Evolutionary conservation across 1,140 invertebrate species (phyloP).

Genomic region (Holotrichia oblita): DNA sequence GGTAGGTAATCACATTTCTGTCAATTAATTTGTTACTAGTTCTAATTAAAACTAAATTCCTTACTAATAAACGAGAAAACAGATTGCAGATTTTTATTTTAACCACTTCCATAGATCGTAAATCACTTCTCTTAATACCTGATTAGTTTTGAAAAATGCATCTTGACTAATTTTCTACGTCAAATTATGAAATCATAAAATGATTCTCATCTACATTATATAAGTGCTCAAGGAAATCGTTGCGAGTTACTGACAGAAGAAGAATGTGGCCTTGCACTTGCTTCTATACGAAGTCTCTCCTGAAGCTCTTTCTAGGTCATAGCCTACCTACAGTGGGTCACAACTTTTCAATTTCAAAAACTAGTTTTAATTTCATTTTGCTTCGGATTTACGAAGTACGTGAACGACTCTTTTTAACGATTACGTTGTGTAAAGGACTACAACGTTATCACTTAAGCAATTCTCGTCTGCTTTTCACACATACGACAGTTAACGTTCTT

Average conservation of each 20-base stretch:
- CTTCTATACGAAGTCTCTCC: slow-evolving; percentile 11
- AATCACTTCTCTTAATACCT: too few species aligned
- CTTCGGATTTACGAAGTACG: slow-evolving; percentile 5
- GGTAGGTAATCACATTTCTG: too few species aligned
- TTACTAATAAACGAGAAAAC: too few species aligned
- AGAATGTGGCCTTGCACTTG: slow-evolving; percentile 39
- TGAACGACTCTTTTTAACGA: neutral
- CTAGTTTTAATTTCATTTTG: slow-evolving; percentile 42
- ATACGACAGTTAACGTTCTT: neutral
- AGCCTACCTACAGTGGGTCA: slow-evolving; percentile 30
- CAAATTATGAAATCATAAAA: slow-evolving; percentile 12
- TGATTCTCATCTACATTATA: slow-evolving; percentile 10
- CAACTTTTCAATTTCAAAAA: slow-evolving; percentile 43
- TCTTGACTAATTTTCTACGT: too few species aligned
- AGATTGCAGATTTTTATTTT: too few species aligned
- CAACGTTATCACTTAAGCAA: neutral
- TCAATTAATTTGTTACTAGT: too few species aligned
- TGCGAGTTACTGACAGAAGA: slow-evolving; percentile 13
- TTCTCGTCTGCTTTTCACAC: slow-evolving; percentile 2
- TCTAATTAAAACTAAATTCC: too few species aligned
- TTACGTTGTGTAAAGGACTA: neutral
- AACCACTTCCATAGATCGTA: too few species aligned
- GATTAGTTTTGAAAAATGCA: too few species aligned
- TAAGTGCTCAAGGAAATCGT: slow-evolving; percentile 3
- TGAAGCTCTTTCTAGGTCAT: slow-evolving; percentile 38